Evolutionary conservation across 2,888 invertebrate species (phyloP).

Genomic region (Drosophila limbata): DNA sequence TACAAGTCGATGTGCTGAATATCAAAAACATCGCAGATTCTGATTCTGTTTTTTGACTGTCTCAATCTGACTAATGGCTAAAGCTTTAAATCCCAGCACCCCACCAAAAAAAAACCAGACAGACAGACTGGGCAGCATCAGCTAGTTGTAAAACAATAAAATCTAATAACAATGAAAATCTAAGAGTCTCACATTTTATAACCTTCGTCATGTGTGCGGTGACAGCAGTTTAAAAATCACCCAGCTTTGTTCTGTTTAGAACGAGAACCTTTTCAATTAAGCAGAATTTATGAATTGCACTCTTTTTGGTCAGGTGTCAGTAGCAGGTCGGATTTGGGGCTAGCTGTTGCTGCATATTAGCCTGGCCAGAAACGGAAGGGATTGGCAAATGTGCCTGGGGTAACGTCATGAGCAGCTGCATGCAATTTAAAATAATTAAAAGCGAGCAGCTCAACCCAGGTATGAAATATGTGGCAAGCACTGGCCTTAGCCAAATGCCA

Average conservation of each 20-base stretch:
- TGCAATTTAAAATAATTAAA: slow-evolving; percentile 76
- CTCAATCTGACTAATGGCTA: background rate
- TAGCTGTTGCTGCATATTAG: slow-evolving; percentile 48
- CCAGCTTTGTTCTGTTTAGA: slow-evolving; percentile 6
- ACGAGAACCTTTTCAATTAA: slow-evolving; percentile 35
- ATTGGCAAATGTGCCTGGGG: slow-evolving; percentile 43
- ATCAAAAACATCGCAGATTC: background rate
- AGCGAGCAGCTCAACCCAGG: slow-evolving; percentile 40
- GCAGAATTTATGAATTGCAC: slow-evolving; percentile 55
- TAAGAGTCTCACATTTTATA: background rate
- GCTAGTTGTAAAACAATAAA: background rate
- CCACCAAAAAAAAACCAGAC: background rate
- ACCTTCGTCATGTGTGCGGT: slow-evolving; percentile 21
- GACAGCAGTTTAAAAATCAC: slow-evolving; percentile 18
- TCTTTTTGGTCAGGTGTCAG: slow-evolving; percentile 30
- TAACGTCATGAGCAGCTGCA: slow-evolving; percentile 67
- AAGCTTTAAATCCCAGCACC: background rate
- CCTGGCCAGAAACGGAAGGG: slow-evolving; percentile 16
- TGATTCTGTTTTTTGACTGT: slow-evolving; percentile 7
- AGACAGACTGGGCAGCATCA: background rate
- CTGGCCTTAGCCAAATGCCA: slow-evolving; percentile 24
- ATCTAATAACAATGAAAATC: background rate
- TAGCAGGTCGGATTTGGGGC: slow-evolving; percentile 9
- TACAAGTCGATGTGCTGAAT: slow-evolving; percentile 11
- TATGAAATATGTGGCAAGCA: slow-evolving; percentile 58